A percentile compares a stretch with the other conserved stretches of the same genome.
Conservation (phyloP, 2,888 invertebrate genomes). For the Thymelicus sylvestris region DNA sequence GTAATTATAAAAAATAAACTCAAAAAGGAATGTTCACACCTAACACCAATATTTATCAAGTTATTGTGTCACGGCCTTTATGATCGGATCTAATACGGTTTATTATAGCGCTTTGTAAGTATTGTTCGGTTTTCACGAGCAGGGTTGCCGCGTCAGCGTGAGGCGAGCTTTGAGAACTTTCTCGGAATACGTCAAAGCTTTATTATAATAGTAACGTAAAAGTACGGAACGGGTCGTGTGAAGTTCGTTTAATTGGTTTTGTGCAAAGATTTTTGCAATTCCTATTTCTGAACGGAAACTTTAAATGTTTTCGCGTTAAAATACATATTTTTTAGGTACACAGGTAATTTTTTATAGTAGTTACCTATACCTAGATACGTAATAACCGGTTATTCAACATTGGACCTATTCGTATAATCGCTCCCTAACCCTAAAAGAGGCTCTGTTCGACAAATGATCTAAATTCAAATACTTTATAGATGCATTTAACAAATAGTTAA, state of each 20-base stretch:
- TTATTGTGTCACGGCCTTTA: constrained; percentile 66
- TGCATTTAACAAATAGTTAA: too few relatives aligned
- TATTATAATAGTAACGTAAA: constrained; percentile 37
- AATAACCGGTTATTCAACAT: too few relatives aligned
- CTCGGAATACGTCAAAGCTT: constrained; percentile 57
- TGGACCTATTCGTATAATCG: too few relatives aligned
- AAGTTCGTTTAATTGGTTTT: constrained; percentile 30
- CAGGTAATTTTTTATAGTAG: too few relatives aligned
- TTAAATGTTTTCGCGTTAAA: too few relatives aligned
- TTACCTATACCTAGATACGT: too few relatives aligned
- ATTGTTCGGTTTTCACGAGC: constrained; percentile 62
- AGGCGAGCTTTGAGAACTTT: constrained; percentile 57
- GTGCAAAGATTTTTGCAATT: constrained; percentile 17
- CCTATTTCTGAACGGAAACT: not conserved
- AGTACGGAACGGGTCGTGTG: constrained; percentile 27
- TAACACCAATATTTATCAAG: constrained; percentile 69
- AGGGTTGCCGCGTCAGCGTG: constrained; percentile 66
- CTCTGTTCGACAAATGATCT: too few relatives aligned
- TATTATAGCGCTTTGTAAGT: constrained; percentile 62
- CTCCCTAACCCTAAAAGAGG: too few relatives aligned
- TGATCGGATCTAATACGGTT: constrained; percentile 67
- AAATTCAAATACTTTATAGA: too few relatives aligned
- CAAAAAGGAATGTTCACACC: constrained; percentile 39
- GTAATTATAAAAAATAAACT: constrained; percentile 2
- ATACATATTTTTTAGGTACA: too few relatives aligned